Conservation (phyloP, 2,113 vertebrate species). For the Lathamus discolor region DNA sequence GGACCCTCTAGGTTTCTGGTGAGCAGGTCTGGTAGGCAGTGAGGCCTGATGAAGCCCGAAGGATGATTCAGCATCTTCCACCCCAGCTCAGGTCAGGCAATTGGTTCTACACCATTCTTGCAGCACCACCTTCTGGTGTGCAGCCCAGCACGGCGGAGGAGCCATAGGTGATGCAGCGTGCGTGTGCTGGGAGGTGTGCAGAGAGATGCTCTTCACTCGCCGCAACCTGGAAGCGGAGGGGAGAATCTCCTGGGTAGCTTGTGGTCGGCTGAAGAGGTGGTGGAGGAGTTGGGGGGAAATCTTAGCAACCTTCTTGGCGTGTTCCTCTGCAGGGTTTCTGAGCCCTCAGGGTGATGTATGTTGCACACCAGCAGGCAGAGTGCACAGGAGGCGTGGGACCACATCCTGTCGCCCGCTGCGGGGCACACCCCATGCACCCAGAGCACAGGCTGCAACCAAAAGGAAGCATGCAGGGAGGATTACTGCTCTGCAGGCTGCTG, state of each 20-base stretch:
- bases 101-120: neutral
- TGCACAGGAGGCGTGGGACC: neutral
- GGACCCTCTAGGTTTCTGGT: neutral
- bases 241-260: neutral
- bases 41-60: neutral
- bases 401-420: neutral
- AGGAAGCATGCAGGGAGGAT: neutral
- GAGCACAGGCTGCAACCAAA: neutral
- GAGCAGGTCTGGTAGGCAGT: neutral
- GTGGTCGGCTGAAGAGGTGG: neutral
- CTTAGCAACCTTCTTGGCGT: accelerated
- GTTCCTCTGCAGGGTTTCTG: neutral
- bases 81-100: neutral
- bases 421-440: neutral
- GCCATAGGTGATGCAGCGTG: accelerated
- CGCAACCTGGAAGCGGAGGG: neutral
- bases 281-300: neutral
- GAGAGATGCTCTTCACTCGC: accelerated
- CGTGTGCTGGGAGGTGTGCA: accelerated
- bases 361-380: neutral
- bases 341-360: neutral
- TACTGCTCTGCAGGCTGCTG: neutral
- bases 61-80: conserved; percentile 22
- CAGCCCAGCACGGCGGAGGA: neutral
- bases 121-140: neutral